Base-by-base conservation (phyloP, 2,113 vertebrate species). In the Cottus gobio region DNA sequence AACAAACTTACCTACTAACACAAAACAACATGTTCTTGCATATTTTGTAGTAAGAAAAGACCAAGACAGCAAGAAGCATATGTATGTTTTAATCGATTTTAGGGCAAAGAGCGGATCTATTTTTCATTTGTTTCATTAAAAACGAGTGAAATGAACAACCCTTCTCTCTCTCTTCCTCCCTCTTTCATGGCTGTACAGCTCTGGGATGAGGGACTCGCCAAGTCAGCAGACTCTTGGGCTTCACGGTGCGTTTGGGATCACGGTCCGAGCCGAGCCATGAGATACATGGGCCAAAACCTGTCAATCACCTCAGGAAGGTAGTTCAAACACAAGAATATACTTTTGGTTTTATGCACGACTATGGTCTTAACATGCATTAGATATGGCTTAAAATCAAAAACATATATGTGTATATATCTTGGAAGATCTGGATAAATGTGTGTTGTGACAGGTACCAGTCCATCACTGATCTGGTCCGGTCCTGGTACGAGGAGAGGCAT, bases 271-370 rank as follows among this genome's bases (percentile, higher is more conserved):
- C 95, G 95, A 28, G 89, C 95, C 85, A 95, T 97, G 94, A 96
- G 90, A 77, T 93, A 95, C 0, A 20, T 96, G 87, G 97, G 97
- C 66, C 97, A 99, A 90, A 98, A 98, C 86, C 95, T 98, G 83
- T 96, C 97, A 76, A 89, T 97, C 89, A 94, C 95, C 1, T 95
- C 96, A 1, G 96, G 96, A 91, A 94, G 95, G 96, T 98, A 94
- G 1, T 5, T 11, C 11, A 37, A 37, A 74, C 28, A 15, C 4
- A 39, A 52, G 20, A 82, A 68, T 18, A 30, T 1, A 20, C 36
- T 60, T 28, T 61, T 39, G 6, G 22, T 42, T 28, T 58, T 26
- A 8, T 31, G 11, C 50, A 52, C 34, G 18, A 37, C 13, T 9
- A 1, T 28, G n/a, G 16, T 61, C 7, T 7, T 61, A 11, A 57